Base-by-base conservation (phyloP, 64 coral and sea anemone species). In the Exaiptasia diaphana region DNA sequence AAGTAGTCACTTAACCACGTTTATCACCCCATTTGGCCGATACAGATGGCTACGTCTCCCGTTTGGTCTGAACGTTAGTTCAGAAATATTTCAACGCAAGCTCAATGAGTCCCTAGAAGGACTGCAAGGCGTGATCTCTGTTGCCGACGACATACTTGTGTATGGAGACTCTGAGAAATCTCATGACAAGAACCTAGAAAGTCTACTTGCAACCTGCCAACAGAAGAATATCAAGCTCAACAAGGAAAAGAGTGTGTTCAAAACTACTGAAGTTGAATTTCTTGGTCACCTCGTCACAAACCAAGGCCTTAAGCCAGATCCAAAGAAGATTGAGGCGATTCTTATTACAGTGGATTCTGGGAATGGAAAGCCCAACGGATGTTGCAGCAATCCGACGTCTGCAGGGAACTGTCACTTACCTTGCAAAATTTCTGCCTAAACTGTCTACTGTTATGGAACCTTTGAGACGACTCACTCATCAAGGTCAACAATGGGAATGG, bases 121-220 rank as follows among this genome's bases (percentile, higher is more conserved):
- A 25, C 64, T 85, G 23, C 30, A 30, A 25, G 54, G 82, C 17
- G 44, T 85, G 17, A 25, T 85, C 49, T 26, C 26, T 26, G 64
- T 85, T 27, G 38, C 39, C 2, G 78, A 81, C 62, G 78, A 80
- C 53, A 64, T 80, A 11, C 54, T 80, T 3, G 73, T 83, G 29
- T 83, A 72, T 37, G 50, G 64, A 18, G 68, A n/a, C n/a, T n/a
- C n/a, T n/a, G n/a, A n/a, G n/a, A n/a, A n/a, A n/a, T n/a, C n/a
- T n/a, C n/a, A n/a, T n/a, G n/a, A n/a, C 57, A n/a, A n/a, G n/a
- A n/a, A n/a, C n/a, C n/a, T n/a, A n/a, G n/a, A n/a, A n/a, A n/a
- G n/a, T n/a, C n/a, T n/a, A n/a, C n/a, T n/a, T n/a, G n/a, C n/a
- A n/a, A 28, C 33, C 22, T 71, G 68, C 11, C 13, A 41, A 71